These are phyloP conservation scores for Acanthornis magna DNA, from an alignment of 2,797 vertebrate species.

Conservation along the genomic window DNA sequence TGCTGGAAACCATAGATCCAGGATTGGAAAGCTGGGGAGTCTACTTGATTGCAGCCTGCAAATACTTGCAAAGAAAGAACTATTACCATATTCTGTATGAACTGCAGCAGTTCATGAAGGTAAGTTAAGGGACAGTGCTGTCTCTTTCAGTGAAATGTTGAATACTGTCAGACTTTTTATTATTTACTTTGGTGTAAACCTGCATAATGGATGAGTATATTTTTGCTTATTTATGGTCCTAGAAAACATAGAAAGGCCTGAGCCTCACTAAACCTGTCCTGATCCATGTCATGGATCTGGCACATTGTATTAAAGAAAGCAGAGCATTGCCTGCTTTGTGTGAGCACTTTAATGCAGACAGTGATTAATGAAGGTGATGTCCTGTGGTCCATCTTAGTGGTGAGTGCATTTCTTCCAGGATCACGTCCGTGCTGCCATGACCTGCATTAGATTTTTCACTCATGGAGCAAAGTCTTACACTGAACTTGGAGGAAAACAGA, in stretches of 20 bases:
- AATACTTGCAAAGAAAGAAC: conserved; percentile 88
- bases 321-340: not conserved
- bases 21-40: conserved; percentile 87
- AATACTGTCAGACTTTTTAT: not conserved
- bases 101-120: conserved; percentile 97
- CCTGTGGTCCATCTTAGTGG: not conserved
- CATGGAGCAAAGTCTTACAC: conserved; percentile 87
- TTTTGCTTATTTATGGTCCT: not conserved
- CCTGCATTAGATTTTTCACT: conserved; percentile 94
- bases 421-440: conserved; percentile 95
- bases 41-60: conserved; percentile 94
- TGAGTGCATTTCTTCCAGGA: conserved; percentile 77
- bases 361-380: not conserved
- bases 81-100: conserved; percentile 93
- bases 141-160: not conserved
- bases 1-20: conserved; percentile 88
- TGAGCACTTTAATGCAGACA: not conserved
- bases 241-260: not conserved
- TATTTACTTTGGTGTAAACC: not conserved
- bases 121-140: conserved; percentile 36
- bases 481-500: conserved; percentile 89
- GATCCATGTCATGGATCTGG: not conserved
- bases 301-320: not conserved
- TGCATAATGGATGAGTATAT: not conserved
- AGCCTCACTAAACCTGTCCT: not conserved